Percentiles rank a stretch among this genome's conserved stretches.
Conservation (phyloP, 2,888 invertebrate species). For the Epirrita christyi region DNA sequence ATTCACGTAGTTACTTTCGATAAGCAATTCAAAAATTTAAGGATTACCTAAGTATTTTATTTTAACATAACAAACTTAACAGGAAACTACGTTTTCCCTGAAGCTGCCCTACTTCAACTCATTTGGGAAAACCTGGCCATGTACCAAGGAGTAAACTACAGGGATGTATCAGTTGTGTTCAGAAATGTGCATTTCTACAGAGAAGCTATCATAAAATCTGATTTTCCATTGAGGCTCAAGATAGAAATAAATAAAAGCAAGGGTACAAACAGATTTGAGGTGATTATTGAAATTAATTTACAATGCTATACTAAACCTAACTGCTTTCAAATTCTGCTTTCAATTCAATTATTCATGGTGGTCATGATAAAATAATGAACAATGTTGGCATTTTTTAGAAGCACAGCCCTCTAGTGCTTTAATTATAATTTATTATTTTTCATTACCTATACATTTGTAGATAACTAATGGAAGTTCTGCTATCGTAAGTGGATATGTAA, state of each 20-base stretch:
- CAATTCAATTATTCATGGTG: too few relatives aligned
- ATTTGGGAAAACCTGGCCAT: constrained; percentile 81
- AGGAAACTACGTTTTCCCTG: constrained; percentile 86
- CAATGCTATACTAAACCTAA: too few relatives aligned
- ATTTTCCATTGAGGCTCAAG: constrained; percentile 32
- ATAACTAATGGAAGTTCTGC: constrained; percentile 39
- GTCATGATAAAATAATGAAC: too few relatives aligned
- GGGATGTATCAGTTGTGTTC: constrained; percentile 44
- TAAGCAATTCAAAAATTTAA: too few relatives aligned
- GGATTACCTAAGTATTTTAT: too few relatives aligned
- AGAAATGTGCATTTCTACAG: constrained; percentile 38
- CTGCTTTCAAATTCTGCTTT: too few relatives aligned
- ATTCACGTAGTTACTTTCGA: too few relatives aligned
- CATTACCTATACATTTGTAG: constrained; percentile 38
- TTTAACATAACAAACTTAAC: too few relatives aligned
- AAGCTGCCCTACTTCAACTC: constrained; percentile 79
- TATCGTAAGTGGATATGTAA: constrained; percentile 43
- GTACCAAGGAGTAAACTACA: constrained; percentile 58
- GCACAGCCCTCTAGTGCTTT: too few relatives aligned
- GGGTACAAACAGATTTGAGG: constrained; percentile 48
- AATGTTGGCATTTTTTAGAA: too few relatives aligned
- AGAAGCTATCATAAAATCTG: constrained; percentile 34
- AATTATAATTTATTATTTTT: too few relatives aligned
- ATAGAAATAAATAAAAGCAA: constrained; percentile 47
- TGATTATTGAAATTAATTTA: too few relatives aligned